Percentiles rank a stretch among this genome's conserved stretches.
Conservation (phyloP, 2,113 vertebrate genomes). For the Oryzias woworae region DNA sequence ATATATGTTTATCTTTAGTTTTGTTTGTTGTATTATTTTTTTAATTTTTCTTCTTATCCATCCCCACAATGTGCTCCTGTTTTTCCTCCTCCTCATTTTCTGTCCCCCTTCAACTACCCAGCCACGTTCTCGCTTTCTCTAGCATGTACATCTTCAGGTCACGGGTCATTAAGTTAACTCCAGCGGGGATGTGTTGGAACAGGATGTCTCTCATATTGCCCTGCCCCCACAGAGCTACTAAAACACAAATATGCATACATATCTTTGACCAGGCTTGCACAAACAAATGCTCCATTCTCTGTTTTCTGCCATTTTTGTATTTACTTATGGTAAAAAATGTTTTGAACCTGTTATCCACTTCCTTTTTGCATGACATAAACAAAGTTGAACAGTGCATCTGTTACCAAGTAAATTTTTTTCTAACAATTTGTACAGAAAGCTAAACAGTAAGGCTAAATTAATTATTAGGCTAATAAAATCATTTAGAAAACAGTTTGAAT, state of each 20-base stretch:
- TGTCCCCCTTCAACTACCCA: constrained; percentile 20
- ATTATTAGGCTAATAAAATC: neutral
- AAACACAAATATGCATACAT: constrained; percentile 54
- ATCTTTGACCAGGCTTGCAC: constrained; percentile 21
- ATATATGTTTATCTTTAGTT: constrained; percentile 38
- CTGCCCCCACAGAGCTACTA: constrained; percentile 49
- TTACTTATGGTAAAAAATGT: neutral
- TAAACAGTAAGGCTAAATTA: neutral
- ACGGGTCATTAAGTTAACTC: constrained; percentile 74
- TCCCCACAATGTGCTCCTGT: constrained; percentile 1
- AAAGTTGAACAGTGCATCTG: neutral
- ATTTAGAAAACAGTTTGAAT: neutral
- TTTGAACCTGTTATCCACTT: constrained; percentile 3
- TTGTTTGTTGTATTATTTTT: constrained; percentile 50
- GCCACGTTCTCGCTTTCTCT: constrained; percentile 29
- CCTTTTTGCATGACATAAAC: neutral
- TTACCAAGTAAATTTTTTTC: neutral
- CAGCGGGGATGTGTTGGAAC: constrained; percentile 69
- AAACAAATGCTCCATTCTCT: neutral
- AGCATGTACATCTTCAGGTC: constrained; percentile 71
- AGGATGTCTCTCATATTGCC: constrained; percentile 68
- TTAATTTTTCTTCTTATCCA: constrained; percentile 54
- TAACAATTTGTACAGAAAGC: neutral
- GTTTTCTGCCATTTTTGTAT: constrained; percentile 1
- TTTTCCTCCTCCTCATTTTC: constrained; percentile 16